Evolutionary conservation across 1,140 invertebrate species (phyloP).

Genomic region (Colletes latitarsis): DNA sequence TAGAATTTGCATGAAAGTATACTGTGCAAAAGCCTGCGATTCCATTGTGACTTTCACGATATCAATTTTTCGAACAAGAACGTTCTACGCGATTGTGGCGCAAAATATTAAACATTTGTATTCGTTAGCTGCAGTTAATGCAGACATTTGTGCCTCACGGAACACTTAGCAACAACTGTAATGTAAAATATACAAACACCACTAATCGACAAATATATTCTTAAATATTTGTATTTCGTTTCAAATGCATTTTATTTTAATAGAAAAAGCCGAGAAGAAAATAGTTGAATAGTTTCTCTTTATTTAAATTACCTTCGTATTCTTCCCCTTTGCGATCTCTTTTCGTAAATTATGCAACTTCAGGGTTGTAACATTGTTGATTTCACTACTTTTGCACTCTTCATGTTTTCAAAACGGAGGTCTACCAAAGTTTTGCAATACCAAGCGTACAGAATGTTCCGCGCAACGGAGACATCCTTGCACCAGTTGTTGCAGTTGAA

Average conservation of each 20-base stretch:
- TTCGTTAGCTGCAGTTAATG: neutral
- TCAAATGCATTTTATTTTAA: slow-evolving; percentile 22
- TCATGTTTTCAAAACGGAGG: no score
- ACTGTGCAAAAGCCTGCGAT: slow-evolving; percentile 9
- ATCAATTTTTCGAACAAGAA: slow-evolving; percentile 13
- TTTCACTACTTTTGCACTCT: no score
- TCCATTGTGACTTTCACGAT: neutral
- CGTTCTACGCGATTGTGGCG: neutral
- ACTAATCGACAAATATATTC: neutral
- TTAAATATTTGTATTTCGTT: neutral
- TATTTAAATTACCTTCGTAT: no score
- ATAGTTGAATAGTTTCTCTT: neutral
- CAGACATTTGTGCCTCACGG: neutral
- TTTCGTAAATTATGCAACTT: no score
- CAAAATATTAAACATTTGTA: neutral
- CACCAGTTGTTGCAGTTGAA: no score
- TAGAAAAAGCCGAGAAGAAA: neutral
- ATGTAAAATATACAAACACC: neutral
- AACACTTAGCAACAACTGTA: neutral
- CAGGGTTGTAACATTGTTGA: no score
- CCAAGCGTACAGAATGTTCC: no score
- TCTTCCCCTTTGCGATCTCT: no score
- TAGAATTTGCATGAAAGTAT: neutral
- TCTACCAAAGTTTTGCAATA: no score
- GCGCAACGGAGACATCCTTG: no score